Evolutionary conservation across 2,888 invertebrate species (phyloP).

Genomic region (Cantharis nigra): DNA sequence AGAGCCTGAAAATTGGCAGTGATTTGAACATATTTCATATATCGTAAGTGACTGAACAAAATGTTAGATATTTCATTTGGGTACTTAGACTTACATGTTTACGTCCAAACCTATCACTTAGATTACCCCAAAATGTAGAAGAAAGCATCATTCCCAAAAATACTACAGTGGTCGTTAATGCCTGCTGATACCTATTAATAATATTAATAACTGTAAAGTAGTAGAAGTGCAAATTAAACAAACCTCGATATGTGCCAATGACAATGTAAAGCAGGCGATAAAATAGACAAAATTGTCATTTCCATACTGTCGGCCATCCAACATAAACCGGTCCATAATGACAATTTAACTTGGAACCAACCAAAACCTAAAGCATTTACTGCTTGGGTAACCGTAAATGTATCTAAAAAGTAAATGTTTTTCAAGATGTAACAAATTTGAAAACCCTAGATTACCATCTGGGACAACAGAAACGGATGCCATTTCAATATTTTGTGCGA

Average conservation of each 20-base stretch:
- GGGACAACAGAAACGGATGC: slow-evolving; percentile 79
- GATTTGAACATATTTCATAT: too few species aligned
- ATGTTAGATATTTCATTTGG: too few species aligned
- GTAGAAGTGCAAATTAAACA: slow-evolving; percentile 27
- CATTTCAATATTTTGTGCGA: slow-evolving; percentile 73
- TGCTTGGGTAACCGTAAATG: slow-evolving; percentile 84
- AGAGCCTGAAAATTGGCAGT: slow-evolving; percentile 68
- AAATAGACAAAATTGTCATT: slow-evolving; percentile 93
- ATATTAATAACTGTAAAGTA: not conserved
- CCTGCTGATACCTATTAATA: slow-evolving; percentile 81
- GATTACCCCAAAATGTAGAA: slow-evolving; percentile 93
- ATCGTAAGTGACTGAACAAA: too few species aligned
- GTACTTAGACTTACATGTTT: slow-evolving; percentile 68
- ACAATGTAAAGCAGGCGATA: slow-evolving; percentile 92
- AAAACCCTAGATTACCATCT: slow-evolving; percentile 65
- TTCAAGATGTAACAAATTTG: not conserved
- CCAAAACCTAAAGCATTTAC: slow-evolving; percentile 87
- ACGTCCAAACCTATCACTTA: slow-evolving; percentile 91
- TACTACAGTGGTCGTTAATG: slow-evolving; percentile 90
- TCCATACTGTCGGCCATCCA: slow-evolving; percentile 99
- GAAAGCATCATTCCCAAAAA: slow-evolving; percentile 97
- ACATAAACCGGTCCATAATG: slow-evolving; percentile 82
- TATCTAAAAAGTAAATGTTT: slow-evolving; percentile 63
- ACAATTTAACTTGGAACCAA: slow-evolving; percentile 87
- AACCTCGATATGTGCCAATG: slow-evolving; percentile 87